Evolutionary conservation across 2,113 vertebrate species (phyloP), one percentile per base, ranked within the genome.

Genomic region (Gallinago media): DNA sequence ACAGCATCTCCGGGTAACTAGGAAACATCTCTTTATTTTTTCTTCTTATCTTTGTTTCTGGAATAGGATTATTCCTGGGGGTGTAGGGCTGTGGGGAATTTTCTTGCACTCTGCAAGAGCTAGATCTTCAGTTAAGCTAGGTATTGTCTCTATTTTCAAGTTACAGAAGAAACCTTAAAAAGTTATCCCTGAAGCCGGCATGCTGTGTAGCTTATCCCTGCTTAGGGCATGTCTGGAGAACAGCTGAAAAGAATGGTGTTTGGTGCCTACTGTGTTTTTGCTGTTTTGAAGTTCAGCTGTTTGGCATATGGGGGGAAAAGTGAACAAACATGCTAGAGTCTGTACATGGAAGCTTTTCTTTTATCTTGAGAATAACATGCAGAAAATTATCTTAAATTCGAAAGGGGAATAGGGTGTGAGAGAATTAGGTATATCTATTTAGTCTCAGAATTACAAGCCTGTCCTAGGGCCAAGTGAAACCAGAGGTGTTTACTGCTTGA

Each of bases 191-290:
- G 63, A 49, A 29, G 40, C 17, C 19, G 11, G 31, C 9, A 16
- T 11, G 1, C 8, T 3, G 2, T 2, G 12, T 29, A 7, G 25
- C 6, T 29, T 55, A 17, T 59, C 10, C 20, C 19, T 63, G 1
- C 55, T 65, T 29, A 22, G 25, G n/a, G 36, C 36, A n/a, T 7
- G 13, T 6, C 32, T 63, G n/a, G 36, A 25, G 11, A 94, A 8
- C 21, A 38, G n/a, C 49, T 59, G 15, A 44, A 44, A 34, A 32
- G 76, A 74, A 21, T 3, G 12, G 20, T 40, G 12, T 32, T 19
- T n/a, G 49, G 5, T 38, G 26, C 29, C 20, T 87, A 7, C 16
- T 38, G 49, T 2, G 22, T 25, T 85, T 89, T 34, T 65, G 1
- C 32, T 76, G n/a, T 14, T 73, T 34, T 12, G 12, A 44, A 66